These are phyloP conservation scores for Spea hammondii DNA, from an alignment of 2,797 vertebrate genomes.

Conservation along the genomic window DNA sequence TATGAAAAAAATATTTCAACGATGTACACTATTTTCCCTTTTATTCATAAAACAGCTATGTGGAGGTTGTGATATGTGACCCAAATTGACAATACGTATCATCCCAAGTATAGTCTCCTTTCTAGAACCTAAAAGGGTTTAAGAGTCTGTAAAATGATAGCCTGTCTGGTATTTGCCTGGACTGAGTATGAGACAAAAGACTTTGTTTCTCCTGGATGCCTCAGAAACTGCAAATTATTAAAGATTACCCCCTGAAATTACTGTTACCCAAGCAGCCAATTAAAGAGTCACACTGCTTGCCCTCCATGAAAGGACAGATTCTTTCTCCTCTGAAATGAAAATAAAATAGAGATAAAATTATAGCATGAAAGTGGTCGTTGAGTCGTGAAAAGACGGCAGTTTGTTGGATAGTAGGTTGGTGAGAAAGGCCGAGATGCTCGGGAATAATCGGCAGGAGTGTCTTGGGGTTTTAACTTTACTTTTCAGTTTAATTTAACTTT, in stretches of 20 bases:
- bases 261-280: conserved; percentile 51
- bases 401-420: conserved; percentile 9
- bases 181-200: conserved; percentile 44
- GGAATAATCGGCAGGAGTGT: not conserved
- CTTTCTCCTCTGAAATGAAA: conserved; percentile 47
- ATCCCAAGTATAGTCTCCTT: conserved; percentile 22
- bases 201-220: conserved; percentile 50
- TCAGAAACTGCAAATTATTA: conserved; percentile 53
- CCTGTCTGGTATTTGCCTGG: conserved; percentile 37
- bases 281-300: conserved; percentile 50
- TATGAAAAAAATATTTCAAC: too few relatives aligned
- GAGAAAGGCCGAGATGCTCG: conserved; percentile 22
- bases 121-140: conserved; percentile 15
- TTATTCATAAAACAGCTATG: not conserved
- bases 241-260: conserved; percentile 53
- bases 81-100: conserved; percentile 30
- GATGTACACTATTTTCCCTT: too few relatives aligned
- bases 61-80: conserved; percentile 16
- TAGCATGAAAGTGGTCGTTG: conserved; percentile 46
- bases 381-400: conserved; percentile 37
- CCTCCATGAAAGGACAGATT: conserved; percentile 46
- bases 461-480: too few relatives aligned
- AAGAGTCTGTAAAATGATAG: conserved; percentile 44
- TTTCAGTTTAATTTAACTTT: too few relatives aligned
- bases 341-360: conserved; percentile 49